phyloP scores from a whole-genome alignment of 2,113 vertebrate genomes.

The Dascyllus trimaculatus region DNA sequence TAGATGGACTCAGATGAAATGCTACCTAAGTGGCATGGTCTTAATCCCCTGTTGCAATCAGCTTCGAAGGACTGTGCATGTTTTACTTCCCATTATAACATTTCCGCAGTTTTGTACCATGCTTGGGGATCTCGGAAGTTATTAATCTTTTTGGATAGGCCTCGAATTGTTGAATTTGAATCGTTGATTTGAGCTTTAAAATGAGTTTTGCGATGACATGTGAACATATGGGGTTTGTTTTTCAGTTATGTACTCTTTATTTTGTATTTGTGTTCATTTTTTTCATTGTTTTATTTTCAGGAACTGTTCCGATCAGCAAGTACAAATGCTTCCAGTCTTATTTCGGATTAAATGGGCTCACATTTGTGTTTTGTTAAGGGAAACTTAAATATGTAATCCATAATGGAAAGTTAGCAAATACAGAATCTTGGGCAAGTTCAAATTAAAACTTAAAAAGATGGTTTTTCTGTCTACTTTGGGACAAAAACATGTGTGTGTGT shows the following conservation, averaged over 20 bases:
- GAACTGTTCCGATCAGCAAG: constrained; percentile 24
- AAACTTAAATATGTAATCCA: constrained; percentile 34
- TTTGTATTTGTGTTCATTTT: constrained; percentile 1
- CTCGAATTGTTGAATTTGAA: neutral
- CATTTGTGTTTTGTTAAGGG: constrained; percentile 8
- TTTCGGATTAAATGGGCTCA: neutral
- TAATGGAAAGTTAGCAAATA: constrained; percentile 27
- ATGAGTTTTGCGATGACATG: constrained; percentile 5
- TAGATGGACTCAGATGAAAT: constrained; percentile 38
- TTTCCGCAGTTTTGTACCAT: neutral
- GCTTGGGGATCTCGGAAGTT: neutral
- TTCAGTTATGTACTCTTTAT: neutral
- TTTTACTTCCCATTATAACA: constrained; percentile 38
- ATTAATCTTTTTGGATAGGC: neutral
- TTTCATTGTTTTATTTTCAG: constrained; percentile 11
- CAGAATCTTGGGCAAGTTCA: constrained; percentile 1
- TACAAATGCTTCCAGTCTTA: constrained; percentile 8
- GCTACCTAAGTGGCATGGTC: constrained; percentile 33
- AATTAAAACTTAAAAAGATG: neutral
- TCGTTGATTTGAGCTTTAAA: constrained; percentile 25
- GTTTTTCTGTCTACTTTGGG: constrained; percentile 14
- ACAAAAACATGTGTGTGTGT: neutral
- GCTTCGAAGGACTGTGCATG: constrained; percentile 36
- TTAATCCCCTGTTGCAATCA: constrained; percentile 36
- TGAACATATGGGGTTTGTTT: constrained; percentile 22